Conservation (phyloP, 2,888 invertebrate species). For the Andrena camellia region DNA sequence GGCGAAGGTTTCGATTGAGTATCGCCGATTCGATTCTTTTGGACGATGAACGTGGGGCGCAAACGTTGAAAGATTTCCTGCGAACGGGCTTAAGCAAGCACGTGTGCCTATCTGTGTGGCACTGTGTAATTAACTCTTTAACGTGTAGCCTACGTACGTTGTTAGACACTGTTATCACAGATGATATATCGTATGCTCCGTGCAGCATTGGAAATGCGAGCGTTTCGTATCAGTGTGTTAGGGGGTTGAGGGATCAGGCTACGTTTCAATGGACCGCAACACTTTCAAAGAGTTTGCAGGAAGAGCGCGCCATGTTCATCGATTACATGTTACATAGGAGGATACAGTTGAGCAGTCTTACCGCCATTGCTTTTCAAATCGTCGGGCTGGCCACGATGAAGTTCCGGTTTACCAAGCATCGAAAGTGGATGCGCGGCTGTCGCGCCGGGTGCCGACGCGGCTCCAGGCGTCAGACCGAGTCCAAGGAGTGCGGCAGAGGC, state of each 20-base stretch:
- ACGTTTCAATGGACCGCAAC: not conserved
- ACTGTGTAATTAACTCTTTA: constrained; percentile 2
- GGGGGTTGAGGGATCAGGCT: not conserved
- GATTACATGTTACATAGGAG: not conserved
- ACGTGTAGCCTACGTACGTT: not conserved
- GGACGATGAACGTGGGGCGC: not conserved
- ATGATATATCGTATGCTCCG: not conserved
- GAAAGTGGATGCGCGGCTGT: constrained; percentile 91
- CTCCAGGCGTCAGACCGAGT: constrained; percentile 83
- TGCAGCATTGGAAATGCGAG: no score
- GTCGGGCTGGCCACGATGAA: constrained; percentile 89
- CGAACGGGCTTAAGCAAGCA: not conserved
- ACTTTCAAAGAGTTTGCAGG: not conserved
- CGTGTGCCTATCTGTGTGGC: not conserved
- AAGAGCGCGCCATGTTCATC: not conserved
- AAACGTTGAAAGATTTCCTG: not conserved
- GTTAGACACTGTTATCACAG: not conserved
- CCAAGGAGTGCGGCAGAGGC: constrained; percentile 86
- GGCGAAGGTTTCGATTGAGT: not conserved
- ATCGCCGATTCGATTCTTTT: not conserved
- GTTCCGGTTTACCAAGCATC: constrained; percentile 92
- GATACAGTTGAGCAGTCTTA: constrained; percentile 84
- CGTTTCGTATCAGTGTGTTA: not conserved
- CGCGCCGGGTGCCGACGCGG: constrained; percentile 87
- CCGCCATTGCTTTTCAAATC: constrained; percentile 92